These are phyloP conservation scores for Geophilus truncorum DNA, from an alignment of 2,888 invertebrate genomes.

Conservation along the genomic window DNA sequence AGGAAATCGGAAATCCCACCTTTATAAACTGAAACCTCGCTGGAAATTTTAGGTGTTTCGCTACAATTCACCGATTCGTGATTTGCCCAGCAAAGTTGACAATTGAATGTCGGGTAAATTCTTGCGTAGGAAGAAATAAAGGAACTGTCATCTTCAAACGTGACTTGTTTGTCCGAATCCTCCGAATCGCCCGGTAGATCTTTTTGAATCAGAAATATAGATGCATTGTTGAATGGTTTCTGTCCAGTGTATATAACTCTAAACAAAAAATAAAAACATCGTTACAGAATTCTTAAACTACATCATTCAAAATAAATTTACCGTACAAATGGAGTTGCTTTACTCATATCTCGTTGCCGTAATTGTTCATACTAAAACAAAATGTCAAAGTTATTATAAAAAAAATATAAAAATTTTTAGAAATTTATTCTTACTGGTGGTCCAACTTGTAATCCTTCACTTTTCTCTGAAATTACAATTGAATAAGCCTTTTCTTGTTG, in stretches of 20 bases:
- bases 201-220: not conserved
- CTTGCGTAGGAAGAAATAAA: not conserved
- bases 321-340: not conserved
- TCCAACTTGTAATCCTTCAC: not conserved
- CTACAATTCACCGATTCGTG: not conserved
- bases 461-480: not conserved
- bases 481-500: not conserved
- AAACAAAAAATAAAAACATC: not conserved
- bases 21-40: not conserved
- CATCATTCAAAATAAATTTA: not conserved
- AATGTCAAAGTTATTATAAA: not conserved
- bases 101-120: not conserved
- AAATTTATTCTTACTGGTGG: not conserved
- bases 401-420: not conserved
- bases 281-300: not conserved
- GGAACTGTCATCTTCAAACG: not conserved
- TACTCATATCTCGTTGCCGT: not conserved
- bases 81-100: not conserved
- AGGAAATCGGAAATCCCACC: not conserved
- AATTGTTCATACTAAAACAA: not conserved
- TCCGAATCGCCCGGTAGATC: not conserved
- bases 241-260: not conserved
- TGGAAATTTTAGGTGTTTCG: not conserved
- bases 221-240: not conserved
- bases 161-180: not conserved